Percentiles rank a stretch among this genome's conserved stretches.
Conservation (phyloP, 2,888 invertebrate genomes). For the Xylocampa areola region DNA sequence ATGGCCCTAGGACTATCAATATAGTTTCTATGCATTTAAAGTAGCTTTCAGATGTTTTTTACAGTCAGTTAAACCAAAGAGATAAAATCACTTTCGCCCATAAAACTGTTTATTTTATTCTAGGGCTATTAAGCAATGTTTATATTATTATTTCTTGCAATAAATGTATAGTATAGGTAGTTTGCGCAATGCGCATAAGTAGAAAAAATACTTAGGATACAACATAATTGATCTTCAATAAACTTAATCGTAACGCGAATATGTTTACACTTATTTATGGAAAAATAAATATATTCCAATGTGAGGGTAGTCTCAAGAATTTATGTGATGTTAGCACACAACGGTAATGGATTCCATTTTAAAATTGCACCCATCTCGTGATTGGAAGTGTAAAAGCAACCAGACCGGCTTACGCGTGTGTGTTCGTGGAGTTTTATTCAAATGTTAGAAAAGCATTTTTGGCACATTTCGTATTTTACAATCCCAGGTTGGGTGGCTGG, state of each 20-base stretch:
- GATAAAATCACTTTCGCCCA: background rate
- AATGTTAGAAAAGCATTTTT: slow-evolving; percentile 15
- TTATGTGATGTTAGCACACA: slow-evolving; percentile 27
- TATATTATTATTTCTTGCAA: no score
- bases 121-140: no score
- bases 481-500: no score
- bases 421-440: slow-evolving; percentile 34
- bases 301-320: slow-evolving; percentile 29
- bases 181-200: no score
- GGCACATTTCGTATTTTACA: background rate
- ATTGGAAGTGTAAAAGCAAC: slow-evolving; percentile 43
- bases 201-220: no score
- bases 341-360: slow-evolving; percentile 52
- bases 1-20: background rate
- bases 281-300: slow-evolving; percentile 10
- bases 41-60: slow-evolving; percentile 7
- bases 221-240: no score
- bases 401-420: slow-evolving; percentile 3
- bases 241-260: slow-evolving; percentile 2
- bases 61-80: no score
- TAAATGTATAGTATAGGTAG: no score
- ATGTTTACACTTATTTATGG: background rate
- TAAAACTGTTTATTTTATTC: slow-evolving; percentile 1
- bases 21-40: slow-evolving; percentile 7
- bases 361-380: slow-evolving; percentile 56